Conservation (phyloP, 1,140 invertebrate genomes). For the Drosophila varians region DNA sequence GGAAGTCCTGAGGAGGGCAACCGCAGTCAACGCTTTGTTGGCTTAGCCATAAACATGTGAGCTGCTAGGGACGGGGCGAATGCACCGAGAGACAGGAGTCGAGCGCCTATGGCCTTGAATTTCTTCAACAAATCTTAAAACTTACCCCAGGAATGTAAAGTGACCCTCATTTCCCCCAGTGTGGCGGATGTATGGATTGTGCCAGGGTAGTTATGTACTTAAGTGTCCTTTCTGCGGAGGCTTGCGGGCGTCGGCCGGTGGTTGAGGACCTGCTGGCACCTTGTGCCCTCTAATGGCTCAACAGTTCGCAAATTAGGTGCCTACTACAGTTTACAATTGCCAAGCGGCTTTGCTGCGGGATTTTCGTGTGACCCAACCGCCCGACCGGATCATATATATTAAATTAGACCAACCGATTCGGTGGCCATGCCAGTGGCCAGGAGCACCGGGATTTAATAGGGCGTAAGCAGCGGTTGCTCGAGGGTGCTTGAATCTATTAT, state of each 20-base stretch:
- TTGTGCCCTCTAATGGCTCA: constrained; percentile 73
- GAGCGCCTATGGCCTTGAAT: no score
- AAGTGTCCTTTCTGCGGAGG: constrained; percentile 45
- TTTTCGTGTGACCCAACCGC: constrained; percentile 47
- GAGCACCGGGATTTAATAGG: constrained; percentile 17
- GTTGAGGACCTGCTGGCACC: constrained; percentile 20
- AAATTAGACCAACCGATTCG: constrained; percentile 45
- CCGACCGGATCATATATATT: constrained; percentile 65
- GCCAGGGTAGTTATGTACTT: constrained; percentile 42
- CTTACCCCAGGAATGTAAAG: not conserved
- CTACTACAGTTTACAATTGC: constrained; percentile 68
- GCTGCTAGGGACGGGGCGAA: not conserved
- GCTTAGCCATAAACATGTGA: constrained; percentile 73
- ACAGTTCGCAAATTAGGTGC: constrained; percentile 79
- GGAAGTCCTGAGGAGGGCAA: constrained; percentile 48
- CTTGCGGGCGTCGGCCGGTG: not conserved
- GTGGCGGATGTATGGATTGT: not conserved
- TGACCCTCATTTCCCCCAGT: not conserved
- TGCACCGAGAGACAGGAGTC: not conserved
- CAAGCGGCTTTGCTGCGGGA: constrained; percentile 56
- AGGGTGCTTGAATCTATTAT: constrained; percentile 31
- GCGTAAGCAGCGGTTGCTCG: not conserved
- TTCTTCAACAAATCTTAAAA: no score
- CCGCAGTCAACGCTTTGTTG: constrained; percentile 75
- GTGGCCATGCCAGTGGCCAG: constrained; percentile 9